Percentiles rank a stretch among this genome's conserved stretches.
phyloP scores from a whole-genome alignment of 2,888 invertebrate species.

The Pardosa pseudoannulata region DNA sequence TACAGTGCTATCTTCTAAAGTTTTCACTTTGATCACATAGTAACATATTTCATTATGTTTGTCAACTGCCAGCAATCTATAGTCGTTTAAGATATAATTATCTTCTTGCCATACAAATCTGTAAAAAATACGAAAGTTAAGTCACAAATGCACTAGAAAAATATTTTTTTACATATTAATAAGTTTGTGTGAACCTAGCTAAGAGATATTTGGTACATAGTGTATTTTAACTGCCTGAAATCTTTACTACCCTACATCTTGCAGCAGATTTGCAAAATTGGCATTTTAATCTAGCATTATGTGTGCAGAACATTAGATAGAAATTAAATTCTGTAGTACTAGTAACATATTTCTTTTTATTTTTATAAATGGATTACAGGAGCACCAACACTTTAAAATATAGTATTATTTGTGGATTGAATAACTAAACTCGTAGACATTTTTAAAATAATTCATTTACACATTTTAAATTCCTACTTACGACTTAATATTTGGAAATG shows the following conservation, averaged over 20 bases:
- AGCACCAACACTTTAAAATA: too few relatives aligned
- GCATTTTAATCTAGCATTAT: too few relatives aligned
- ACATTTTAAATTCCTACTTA: conserved; percentile 3
- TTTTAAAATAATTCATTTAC: too few relatives aligned
- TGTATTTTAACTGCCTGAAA: too few relatives aligned
- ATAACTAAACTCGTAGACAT: too few relatives aligned
- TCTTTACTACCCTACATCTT: background rate
- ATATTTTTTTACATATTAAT: background rate
- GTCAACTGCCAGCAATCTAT: conserved; percentile 27
- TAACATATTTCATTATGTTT: conserved; percentile 37
- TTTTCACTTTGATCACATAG: conserved; percentile 29
- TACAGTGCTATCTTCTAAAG: background rate
- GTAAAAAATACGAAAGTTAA: background rate
- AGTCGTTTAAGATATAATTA: conserved; percentile 33
- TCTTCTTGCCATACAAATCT: conserved; percentile 67
- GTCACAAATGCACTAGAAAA: background rate
- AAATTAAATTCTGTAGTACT: too few relatives aligned
- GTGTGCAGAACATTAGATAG: too few relatives aligned
- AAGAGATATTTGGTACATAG: background rate
- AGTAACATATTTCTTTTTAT: too few relatives aligned
- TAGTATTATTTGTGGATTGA: too few relatives aligned
- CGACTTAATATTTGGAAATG: conserved; percentile 18
- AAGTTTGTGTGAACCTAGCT: background rate
- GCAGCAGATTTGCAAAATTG: too few relatives aligned
- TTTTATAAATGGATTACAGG: too few relatives aligned